These are phyloP conservation scores for Lithophane semibrunnea DNA, from an alignment of 2,888 invertebrate genomes.

Conservation along the genomic window DNA sequence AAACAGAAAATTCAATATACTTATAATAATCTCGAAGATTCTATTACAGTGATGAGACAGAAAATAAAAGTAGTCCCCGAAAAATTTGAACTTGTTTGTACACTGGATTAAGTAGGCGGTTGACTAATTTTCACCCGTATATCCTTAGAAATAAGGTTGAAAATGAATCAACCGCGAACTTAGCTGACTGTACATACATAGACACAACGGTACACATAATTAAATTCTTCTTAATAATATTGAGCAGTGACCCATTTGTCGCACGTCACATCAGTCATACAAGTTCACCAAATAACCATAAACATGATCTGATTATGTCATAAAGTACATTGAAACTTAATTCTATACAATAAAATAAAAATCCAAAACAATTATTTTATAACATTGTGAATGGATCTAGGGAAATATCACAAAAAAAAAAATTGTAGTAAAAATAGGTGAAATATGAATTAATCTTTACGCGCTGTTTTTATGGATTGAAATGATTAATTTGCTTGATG, in stretches of 20 bases:
- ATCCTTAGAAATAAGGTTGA: background rate
- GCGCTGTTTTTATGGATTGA: background rate
- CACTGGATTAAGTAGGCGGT: background rate
- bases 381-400: constrained; percentile 20
- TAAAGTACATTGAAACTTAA: constrained; percentile 41
- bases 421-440: background rate
- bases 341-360: constrained; percentile 40
- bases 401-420: constrained; percentile 27
- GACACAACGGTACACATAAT: constrained; percentile 10
- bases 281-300: constrained; percentile 9
- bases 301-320: constrained; percentile 20
- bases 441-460: constrained; percentile 4
- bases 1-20: background rate
- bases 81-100: background rate
- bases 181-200: constrained; percentile 24
- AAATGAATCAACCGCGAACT: constrained; percentile 5
- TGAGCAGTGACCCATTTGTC: constrained; percentile 36
- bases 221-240: constrained; percentile 23
- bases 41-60: constrained; percentile 4
- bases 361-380: constrained; percentile 31
- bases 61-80: background rate
- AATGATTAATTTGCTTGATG: background rate
- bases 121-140: background rate
- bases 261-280: constrained; percentile 25
- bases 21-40: background rate